Evolutionary conservation across 2,888 invertebrate genomes (phyloP), one percentile per base, ranked within the genome.

Genomic region (Luperina testacea): DNA sequence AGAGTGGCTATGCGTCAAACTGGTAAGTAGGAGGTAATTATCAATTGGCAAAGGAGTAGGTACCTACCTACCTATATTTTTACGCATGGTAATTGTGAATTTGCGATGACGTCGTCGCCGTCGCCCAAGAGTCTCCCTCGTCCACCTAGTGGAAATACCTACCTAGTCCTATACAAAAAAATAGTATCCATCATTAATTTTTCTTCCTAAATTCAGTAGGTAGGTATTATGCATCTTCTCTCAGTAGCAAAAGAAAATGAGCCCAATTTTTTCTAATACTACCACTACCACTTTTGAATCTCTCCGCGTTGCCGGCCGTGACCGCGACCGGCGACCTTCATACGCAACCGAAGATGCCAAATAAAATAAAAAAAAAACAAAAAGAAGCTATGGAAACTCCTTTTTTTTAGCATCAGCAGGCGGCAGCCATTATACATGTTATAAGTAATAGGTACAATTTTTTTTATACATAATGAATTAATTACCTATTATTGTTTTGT

Each of bases 301-400:
- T 48, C 17, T 68, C 20, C 15, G 51, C 77, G 51, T 61, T 11
- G 59, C 42, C 51, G 61, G 72, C 61, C 72, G 53, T 81, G 78
- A 72, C 81, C 42, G 51, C 42, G 78, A 78, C 45, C 53, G 42
- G 53, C 73, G 78, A 78, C 73, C 78, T 78, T 81, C 78, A 51
- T 61, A 72, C 78, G 72, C 51, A 78, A 53, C 42, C 32, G 72
- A 78, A 80, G 51, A 80, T 42, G 32, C 42, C 20, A 72, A 53
- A 72, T 45, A 78, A 53, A 72, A 63, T 45, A 5, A n/a, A 42
- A 5, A n/a, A 42, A 59, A 80, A 27, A 61, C 15, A 51, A 51
- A 76, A 63, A 51, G 45, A 61, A 20, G 15, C 27, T 59, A 27
- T 1, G 32, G 24, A 9, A 78, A 57, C n/a, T 53, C 15, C 3